These are phyloP conservation scores for Nyctereutes procyonoides DNA, from an alignment of 2,113 vertebrate species.

Conservation along the genomic window DNA sequence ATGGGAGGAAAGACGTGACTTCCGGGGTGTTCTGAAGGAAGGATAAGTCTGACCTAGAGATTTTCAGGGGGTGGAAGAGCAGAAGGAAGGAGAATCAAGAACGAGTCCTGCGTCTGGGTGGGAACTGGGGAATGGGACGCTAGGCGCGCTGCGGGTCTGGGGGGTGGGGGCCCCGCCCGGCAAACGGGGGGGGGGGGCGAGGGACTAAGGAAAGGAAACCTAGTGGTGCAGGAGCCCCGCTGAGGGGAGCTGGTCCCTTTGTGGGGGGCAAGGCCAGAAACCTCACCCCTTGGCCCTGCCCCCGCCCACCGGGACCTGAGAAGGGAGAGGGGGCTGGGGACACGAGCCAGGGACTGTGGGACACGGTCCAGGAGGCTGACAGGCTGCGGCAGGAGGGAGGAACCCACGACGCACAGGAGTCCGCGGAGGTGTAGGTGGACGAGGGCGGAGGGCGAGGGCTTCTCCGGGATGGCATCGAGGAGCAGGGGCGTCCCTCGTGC, in stretches of 20 bases:
- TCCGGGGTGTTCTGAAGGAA: not conserved
- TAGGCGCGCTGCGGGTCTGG: not conserved
- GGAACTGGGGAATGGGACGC: not conserved
- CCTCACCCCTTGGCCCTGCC: not conserved
- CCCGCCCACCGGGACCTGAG: not conserved
- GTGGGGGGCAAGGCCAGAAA: not conserved
- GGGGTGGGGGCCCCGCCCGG: fast-evolving
- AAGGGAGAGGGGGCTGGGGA: not conserved
- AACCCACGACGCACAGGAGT: not conserved
- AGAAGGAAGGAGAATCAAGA: not conserved
- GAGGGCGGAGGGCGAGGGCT: too few relatives aligned
- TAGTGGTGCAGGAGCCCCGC: not conserved
- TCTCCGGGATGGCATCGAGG: not conserved
- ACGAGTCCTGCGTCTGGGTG: not conserved
- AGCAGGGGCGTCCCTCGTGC: not conserved
- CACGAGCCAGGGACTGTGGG: not conserved
- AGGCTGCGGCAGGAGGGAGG: not conserved
- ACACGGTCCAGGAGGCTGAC: not conserved
- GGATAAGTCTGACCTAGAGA: not conserved
- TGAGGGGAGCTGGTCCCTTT: not conserved
- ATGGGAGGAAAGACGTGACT: fast-evolving
- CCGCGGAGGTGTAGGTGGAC: too few relatives aligned
- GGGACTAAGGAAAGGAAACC: not conserved
- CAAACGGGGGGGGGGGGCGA: not conserved
- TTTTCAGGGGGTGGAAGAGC: not conserved